phyloP scores from a whole-genome alignment of 2,888 invertebrate species.

The Ophion costatus region DNA sequence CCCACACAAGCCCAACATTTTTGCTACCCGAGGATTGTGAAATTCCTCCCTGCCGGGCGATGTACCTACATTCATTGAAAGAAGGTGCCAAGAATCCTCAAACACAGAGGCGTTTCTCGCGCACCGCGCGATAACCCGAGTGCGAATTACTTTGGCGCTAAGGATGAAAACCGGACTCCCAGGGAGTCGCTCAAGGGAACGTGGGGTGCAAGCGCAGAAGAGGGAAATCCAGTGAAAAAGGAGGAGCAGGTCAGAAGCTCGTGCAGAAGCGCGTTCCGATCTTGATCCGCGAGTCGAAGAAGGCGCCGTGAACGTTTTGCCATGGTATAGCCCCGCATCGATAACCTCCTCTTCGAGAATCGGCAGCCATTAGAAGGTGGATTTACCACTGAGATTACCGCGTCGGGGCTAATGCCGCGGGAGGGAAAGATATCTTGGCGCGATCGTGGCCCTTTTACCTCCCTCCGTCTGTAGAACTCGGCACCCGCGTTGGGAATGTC shows the following conservation, averaged over 20 bases:
- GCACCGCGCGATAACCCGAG: slow-evolving; percentile 26
- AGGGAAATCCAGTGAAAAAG: slow-evolving; percentile 31
- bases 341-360: slow-evolving; percentile 63
- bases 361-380: slow-evolving; percentile 69
- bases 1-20: slow-evolving; percentile 22
- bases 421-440: slow-evolving; percentile 65
- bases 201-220: not conserved
- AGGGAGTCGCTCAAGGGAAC: not conserved
- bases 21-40: slow-evolving; percentile 6
- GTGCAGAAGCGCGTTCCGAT: slow-evolving; percentile 66
- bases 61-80: not conserved
- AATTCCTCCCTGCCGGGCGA: slow-evolving; percentile 2
- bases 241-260: slow-evolving; percentile 61
- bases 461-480: slow-evolving; percentile 19
- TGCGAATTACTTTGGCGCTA: slow-evolving; percentile 31
- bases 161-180: slow-evolving; percentile 48
- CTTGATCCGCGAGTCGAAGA: slow-evolving; percentile 62
- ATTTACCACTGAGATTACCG: slow-evolving; percentile 69
- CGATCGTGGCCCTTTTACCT: slow-evolving; percentile 59
- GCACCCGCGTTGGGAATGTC: slow-evolving; percentile 38
- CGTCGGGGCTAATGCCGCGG: slow-evolving; percentile 64
- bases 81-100: slow-evolving; percentile 35
- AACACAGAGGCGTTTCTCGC: slow-evolving; percentile 7
- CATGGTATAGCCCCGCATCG: slow-evolving; percentile 52
- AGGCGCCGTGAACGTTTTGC: slow-evolving; percentile 46